A percentile compares a stretch with the other conserved stretches of the same genome.
phyloP scores from a whole-genome alignment of 2,797 vertebrate genomes.

The Gallinago stenura region DNA sequence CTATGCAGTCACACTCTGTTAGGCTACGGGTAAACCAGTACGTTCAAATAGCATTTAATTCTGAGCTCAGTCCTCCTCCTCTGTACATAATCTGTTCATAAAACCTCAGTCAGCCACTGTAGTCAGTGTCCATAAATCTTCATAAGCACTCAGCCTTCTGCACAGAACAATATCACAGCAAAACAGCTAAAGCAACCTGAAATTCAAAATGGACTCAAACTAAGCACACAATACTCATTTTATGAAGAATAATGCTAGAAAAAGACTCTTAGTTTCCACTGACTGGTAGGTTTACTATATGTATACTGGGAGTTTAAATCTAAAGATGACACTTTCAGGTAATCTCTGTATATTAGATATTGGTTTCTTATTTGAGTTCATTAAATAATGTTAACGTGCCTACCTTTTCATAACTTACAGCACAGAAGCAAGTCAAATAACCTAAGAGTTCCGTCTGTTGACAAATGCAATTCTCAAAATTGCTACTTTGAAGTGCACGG shows the following conservation, averaged over 20 bases:
- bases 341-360: not conserved
- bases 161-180: not conserved
- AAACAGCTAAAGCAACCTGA: not conserved
- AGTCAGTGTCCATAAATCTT: not conserved
- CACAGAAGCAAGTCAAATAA: not conserved
- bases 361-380: slow-evolving; percentile 43
- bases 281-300: not conserved
- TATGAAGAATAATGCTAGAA: not conserved
- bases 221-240: not conserved
- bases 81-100: not conserved
- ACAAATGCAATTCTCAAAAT: slow-evolving; percentile 64
- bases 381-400: slow-evolving; percentile 45
- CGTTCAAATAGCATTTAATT: not conserved
- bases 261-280: not conserved
- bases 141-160: not conserved
- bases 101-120: not conserved
- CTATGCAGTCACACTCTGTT: not conserved
- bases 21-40: not conserved
- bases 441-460: slow-evolving; percentile 38
- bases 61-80: not conserved
- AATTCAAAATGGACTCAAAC: not conserved
- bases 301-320: not conserved
- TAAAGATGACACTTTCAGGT: not conserved
- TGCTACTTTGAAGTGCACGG: slow-evolving; percentile 37
- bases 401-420: slow-evolving; percentile 22